phyloP scores from a whole-genome alignment of 2,797 vertebrate genomes.

The Sitta carolinensis region DNA sequence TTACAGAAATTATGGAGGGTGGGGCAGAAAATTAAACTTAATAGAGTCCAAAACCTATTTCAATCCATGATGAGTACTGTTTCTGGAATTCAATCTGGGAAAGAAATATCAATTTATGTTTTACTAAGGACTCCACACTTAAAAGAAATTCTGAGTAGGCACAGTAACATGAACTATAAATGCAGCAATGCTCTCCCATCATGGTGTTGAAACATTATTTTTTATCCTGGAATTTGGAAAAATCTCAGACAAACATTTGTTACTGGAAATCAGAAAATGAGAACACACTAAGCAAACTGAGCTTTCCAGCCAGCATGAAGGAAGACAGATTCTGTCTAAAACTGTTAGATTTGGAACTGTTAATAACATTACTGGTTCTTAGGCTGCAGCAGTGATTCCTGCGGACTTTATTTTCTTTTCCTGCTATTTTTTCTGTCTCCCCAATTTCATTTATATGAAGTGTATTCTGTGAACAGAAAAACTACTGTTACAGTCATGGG shows the following conservation, averaged over 20 bases:
- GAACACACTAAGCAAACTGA: background rate
- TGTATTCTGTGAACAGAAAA: background rate
- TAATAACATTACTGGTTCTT: background rate
- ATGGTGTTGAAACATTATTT: background rate
- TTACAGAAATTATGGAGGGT: background rate
- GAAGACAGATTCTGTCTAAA: background rate
- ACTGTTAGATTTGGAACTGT: background rate
- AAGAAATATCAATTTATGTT: background rate
- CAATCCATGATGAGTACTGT: background rate
- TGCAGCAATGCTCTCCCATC: background rate
- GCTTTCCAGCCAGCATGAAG: background rate
- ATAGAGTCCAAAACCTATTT: background rate
- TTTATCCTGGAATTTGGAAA: background rate
- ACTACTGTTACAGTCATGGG: background rate
- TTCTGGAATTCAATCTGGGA: background rate
- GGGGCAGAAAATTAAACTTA: background rate
- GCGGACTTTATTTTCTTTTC: background rate
- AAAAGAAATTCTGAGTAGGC: background rate
- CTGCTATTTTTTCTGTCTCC: background rate
- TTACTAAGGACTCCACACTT: background rate
- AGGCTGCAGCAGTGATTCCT: background rate
- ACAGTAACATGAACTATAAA: background rate
- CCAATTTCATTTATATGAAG: background rate
- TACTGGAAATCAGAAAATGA: background rate
- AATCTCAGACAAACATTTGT: background rate